Percentiles rank a stretch among this genome's conserved stretches.
Evolutionary conservation across 2,113 vertebrate genomes (phyloP).

Genomic region (Ornithorhynchus anatinus): DNA sequence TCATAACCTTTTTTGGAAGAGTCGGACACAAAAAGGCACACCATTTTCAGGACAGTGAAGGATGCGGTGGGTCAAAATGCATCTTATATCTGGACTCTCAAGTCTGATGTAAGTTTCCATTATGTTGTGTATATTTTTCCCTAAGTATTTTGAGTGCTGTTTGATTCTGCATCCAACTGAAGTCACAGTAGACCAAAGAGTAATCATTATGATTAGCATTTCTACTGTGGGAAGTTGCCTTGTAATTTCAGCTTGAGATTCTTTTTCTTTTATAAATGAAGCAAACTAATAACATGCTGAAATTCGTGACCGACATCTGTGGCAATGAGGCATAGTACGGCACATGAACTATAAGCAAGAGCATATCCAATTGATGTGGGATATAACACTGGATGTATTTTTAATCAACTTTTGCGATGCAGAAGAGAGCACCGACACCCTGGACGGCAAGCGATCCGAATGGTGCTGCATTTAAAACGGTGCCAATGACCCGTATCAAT

Average conservation of each 20-base stretch:
- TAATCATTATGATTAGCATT: constrained; percentile 32
- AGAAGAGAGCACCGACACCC: constrained; percentile 26
- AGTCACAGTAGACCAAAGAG: constrained; percentile 42
- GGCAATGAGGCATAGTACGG: constrained; percentile 29
- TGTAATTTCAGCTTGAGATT: constrained; percentile 28
- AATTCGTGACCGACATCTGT: constrained; percentile 45
- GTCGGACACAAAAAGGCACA: constrained; percentile 31
- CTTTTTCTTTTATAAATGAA: constrained; percentile 8
- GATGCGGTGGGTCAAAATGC: constrained; percentile 17
- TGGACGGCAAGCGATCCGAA: constrained; percentile 47
- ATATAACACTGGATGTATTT: constrained; percentile 47
- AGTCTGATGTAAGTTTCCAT: constrained; percentile 65
- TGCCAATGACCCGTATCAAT: constrained; percentile 36
- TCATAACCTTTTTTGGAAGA: constrained; percentile 6
- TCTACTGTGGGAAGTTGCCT: constrained; percentile 47
- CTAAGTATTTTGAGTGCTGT: constrained; percentile 9
- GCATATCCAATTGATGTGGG: constrained; percentile 46
- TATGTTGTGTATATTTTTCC: constrained; percentile 25
- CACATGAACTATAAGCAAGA: constrained; percentile 48
- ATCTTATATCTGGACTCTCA: constrained; percentile 25
- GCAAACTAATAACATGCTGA: constrained; percentile 34
- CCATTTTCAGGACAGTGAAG: constrained; percentile 9
- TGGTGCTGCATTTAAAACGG: constrained; percentile 37
- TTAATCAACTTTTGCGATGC: constrained; percentile 54
- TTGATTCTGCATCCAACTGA: constrained; percentile 41